These are phyloP conservation scores for Anoura caudifer DNA, from an alignment of 2,113 vertebrate species.

Conservation along the genomic window DNA sequence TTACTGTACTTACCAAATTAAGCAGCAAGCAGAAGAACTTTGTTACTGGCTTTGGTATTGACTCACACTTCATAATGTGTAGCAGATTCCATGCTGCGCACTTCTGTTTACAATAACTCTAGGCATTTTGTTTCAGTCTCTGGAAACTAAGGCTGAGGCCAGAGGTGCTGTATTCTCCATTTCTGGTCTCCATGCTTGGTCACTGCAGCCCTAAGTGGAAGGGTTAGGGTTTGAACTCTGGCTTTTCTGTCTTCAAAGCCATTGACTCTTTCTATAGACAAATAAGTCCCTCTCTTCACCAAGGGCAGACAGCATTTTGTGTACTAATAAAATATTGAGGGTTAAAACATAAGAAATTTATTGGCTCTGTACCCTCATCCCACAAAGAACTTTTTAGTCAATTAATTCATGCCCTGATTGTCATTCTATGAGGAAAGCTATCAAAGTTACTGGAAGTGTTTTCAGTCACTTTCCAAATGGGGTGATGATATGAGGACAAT, in stretches of 20 bases:
- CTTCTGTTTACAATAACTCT: neutral
- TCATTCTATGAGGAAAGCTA: neutral
- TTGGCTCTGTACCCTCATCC: neutral
- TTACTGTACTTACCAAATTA: neutral
- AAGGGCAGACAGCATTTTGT: neutral
- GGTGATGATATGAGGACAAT: neutral
- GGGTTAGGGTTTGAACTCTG: neutral
- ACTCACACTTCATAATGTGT: neutral
- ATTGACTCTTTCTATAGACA: neutral
- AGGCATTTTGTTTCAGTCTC: neutral
- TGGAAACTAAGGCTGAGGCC: neutral
- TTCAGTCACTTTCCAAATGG: neutral
- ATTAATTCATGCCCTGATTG: neutral
- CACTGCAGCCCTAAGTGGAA: neutral
- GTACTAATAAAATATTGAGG: neutral
- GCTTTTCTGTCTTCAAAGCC: neutral
- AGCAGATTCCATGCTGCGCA: neutral
- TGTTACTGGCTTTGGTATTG: neutral
- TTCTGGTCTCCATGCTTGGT: neutral
- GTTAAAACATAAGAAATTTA: neutral
- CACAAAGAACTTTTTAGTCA: neutral
- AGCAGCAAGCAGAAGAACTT: neutral
- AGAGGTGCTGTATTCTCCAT: neutral
- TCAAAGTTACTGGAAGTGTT: neutral
- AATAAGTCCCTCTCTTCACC: neutral